Conservation (phyloP, 1,140 invertebrate genomes). For the Harlomillsia oculata region DNA sequence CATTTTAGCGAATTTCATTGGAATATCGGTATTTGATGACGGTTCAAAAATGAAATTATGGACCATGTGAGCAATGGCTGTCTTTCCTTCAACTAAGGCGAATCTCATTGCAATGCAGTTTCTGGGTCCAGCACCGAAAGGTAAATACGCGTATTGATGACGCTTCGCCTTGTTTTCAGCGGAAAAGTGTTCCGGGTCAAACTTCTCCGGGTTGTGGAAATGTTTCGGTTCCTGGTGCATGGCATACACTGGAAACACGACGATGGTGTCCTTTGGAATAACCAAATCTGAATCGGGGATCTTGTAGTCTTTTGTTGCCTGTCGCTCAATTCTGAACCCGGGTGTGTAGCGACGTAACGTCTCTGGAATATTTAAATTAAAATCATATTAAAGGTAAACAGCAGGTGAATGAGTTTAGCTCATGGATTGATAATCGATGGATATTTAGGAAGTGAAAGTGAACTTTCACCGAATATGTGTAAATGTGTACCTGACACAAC, state of each 20-base stretch:
- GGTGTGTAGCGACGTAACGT: conserved; percentile 44
- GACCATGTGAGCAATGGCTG: too few relatives aligned
- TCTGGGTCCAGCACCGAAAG: conserved; percentile 66
- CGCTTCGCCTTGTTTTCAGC: conserved; percentile 43
- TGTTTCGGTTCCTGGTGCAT: conserved; percentile 54
- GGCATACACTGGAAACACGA: conserved; percentile 47
- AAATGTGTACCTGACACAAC: conserved; percentile 44
- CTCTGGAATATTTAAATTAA: conserved; percentile 1
- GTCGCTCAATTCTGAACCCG: conserved; percentile 44
- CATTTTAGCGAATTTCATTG: too few relatives aligned
- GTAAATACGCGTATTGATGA: conserved; percentile 52
- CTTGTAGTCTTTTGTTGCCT: conserved; percentile 45
- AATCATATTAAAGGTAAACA: too few relatives aligned
- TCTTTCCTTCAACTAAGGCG: too few relatives aligned
- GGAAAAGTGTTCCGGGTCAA: conserved; percentile 58
- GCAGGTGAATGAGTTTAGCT: too few relatives aligned
- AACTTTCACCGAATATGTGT: too few relatives aligned
- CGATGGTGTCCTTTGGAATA: neutral
- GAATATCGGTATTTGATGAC: too few relatives aligned
- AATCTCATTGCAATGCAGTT: conserved; percentile 42
- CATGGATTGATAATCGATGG: too few relatives aligned
- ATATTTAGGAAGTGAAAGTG: too few relatives aligned
- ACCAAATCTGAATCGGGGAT: conserved; percentile 40
- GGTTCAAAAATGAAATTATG: too few relatives aligned
- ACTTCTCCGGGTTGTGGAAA: conserved; percentile 54